Evolutionary conservation across 2,797 vertebrate species (phyloP), one percentile per base, ranked within the genome.

Genomic region (Cygnus olor): DNA sequence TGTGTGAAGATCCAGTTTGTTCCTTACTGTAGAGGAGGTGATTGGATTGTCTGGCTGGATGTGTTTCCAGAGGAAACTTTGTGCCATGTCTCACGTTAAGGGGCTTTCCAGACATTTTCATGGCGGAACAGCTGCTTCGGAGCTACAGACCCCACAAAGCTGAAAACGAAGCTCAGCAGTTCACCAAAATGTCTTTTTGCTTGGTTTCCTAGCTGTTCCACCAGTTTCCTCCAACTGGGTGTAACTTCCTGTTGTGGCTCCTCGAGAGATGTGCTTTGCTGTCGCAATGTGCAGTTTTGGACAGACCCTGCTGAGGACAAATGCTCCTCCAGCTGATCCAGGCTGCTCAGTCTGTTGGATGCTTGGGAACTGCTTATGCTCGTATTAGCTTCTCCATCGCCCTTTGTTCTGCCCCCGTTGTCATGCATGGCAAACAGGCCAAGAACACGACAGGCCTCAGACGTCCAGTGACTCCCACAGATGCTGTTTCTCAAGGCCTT

Each of bases 401-500:
- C 24, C 7, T 36, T 60, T 70, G 56, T 54, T 34, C 69, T 69
- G 28, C 7, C 40, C n/a, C 20, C 6, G 0, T 17, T 69, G 64
- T 30, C 21, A 8, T 4, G 9, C 60, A 61, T 49, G 8, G 63
- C 0, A 0, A 42, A 42, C 8, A 36, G 49, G 2, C 11, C 28
- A 42, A 34, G 72, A 45, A 9, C 0, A 0, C 9, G 49, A 56
- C 10, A 63, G n/a, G 27, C 68, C 38, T 15, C 34, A n/a, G 27
- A 38, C 20, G 27, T 60, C 40, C 1, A 2, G 40, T 5, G 25
- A 22, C 44, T 83, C 28, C 40, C 80, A 27, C 20, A n/a, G 61
- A 49, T 42, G 36, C 12, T 36, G n/a, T 77, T 93, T 84, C 79
- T 84, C 51, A 25, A 65, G n/a, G 54, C 56, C 44, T 70, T 60